Conservation (phyloP, 1,140 invertebrate genomes). For the Heliothis virescens region DNA sequence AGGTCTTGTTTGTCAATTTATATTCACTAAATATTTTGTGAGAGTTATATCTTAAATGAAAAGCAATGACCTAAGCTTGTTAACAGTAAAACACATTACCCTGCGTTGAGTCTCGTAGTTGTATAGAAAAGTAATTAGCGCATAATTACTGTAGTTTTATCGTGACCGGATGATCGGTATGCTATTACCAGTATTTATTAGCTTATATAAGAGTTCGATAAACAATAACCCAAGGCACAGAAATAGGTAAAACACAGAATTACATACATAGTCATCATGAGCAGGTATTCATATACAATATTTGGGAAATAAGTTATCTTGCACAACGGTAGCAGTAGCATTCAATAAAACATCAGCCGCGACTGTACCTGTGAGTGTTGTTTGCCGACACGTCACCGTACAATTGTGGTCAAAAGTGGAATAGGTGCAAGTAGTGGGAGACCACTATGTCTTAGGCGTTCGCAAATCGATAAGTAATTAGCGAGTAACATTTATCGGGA, state of each 20-base stretch:
- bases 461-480: no score
- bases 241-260: not conserved
- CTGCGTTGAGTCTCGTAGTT: no score
- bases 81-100: no score
- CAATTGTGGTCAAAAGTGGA: constrained; percentile 1
- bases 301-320: not conserved
- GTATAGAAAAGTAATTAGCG: no score
- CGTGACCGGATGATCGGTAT: no score
- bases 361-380: constrained; percentile 30
- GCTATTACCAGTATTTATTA: no score
- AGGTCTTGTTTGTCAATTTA: not conserved
- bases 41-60: no score
- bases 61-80: no score
- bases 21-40: not conserved
- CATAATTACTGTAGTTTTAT: no score
- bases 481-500: no score
- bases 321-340: not conserved
- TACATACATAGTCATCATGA: not conserved
- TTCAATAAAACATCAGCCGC: constrained; percentile 9
- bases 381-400: not conserved
- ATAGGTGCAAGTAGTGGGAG: not conserved
- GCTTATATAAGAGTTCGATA: no score
- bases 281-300: not conserved
- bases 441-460: not conserved
- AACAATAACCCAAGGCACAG: not conserved